Conservation (phyloP, 2,888 invertebrate genomes). For the Catocala sponsa region DNA sequence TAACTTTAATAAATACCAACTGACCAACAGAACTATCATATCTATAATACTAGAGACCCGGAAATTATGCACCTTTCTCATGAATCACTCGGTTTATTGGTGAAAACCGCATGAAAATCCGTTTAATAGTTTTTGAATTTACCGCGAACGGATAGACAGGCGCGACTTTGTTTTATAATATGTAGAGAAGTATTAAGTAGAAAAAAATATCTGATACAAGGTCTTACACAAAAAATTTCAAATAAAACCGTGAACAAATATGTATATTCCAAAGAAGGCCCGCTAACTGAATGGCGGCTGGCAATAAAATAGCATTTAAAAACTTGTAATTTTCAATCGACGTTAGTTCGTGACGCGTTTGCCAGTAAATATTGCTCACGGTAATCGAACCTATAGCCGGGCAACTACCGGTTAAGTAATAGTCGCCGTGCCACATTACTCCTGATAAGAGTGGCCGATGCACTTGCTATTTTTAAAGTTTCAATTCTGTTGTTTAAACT, state of each 20-base stretch:
- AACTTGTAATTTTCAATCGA: conserved; percentile 67
- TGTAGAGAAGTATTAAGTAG: no score
- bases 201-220: no score
- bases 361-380: conserved; percentile 64
- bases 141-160: no score
- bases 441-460: conserved; percentile 45
- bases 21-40: no score
- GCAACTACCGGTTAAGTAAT: conserved; percentile 55
- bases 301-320: conserved; percentile 63
- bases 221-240: no score
- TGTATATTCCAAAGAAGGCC: conserved; percentile 15
- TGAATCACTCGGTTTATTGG: no score
- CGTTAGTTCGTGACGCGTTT: conserved; percentile 66
- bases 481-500: conserved; percentile 7
- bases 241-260: background rate
- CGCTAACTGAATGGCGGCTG: conserved; percentile 38
- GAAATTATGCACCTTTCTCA: no score
- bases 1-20: no score
- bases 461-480: conserved; percentile 8
- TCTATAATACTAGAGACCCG: no score
- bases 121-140: no score
- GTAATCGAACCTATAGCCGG: conserved; percentile 67
- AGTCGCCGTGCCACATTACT: conserved; percentile 47
- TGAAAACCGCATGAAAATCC: no score
- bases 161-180: no score